Evolutionary conservation across 2,888 invertebrate species (phyloP).

Genomic region (Bugula neritina): DNA sequence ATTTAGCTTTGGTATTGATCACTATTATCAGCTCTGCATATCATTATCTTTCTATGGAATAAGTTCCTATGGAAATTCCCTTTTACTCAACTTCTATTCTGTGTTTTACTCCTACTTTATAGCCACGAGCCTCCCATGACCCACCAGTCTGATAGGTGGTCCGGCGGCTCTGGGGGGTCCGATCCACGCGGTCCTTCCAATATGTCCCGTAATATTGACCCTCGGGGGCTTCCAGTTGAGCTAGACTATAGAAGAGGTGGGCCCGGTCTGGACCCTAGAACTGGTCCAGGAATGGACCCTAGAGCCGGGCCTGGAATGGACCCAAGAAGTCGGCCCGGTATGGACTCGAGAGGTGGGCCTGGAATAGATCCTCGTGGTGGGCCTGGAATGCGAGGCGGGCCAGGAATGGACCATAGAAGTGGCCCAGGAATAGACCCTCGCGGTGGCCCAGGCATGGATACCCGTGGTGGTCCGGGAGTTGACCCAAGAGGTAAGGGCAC

Average conservation of each 20-base stretch:
- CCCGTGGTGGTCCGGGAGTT: background rate
- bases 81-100: no score
- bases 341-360: conserved; percentile 8
- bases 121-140: background rate
- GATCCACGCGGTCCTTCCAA: background rate
- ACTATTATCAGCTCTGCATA: no score
- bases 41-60: no score
- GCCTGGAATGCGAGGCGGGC: background rate
- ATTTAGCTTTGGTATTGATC: no score
- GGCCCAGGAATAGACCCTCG: background rate
- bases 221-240: background rate
- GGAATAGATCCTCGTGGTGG: background rate
- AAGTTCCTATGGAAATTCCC: no score
- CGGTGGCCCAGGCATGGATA: background rate
- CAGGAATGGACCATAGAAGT: background rate
- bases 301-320: conserved; percentile 27
- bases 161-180: background rate
- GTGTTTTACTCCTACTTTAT: no score
- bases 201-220: background rate
- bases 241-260: background rate
- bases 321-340: conserved; percentile 22
- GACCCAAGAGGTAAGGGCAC: no score
- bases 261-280: background rate
- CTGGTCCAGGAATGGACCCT: background rate
- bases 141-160: background rate